Base-by-base conservation (phyloP, 2,113 vertebrate genomes). In the Chaenocephalus aceratus region DNA sequence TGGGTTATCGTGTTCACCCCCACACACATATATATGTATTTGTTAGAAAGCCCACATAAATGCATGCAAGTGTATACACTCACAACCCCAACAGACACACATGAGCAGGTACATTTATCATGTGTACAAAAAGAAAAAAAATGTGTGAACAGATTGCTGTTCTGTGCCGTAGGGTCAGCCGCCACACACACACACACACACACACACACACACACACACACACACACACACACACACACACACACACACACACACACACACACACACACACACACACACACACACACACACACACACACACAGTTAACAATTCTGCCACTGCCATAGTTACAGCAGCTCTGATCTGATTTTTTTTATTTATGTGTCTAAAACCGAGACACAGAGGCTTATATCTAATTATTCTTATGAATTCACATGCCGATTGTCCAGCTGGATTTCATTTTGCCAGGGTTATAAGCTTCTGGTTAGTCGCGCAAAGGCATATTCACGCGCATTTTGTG, bases 131-230 rank as follows among this genome's bases (percentile, higher is more conserved):
- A 26, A 21, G 21, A 21, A 21, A 21, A 21, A 21, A 21, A 21
- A 21, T 21, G 21, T 21, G 21, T 21, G 88, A 93, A 86, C 90
- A 91, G 88, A 92, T 91, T 91, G 82, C 51, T 60, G 64, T 48
- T 86, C 63, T 71, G 49, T 61, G 78, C 86, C 45, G 16, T 71
- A 72, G 81, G 90, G 91, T 92, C 87, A 90, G 63, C 72, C 82
- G 85, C 77, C 75, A 84, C 65, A 72, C 72, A 14, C 80, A 44
- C 77, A 83, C 4, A 15, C 45, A 68, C 48, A 58, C 59, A 65
- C 57, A 13, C 59, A 72, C 48, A 60, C 56, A 59, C 63, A 46
- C 53, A 46, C 61, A 36, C 36, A 66, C 51, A 70, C 57, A 18
- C 63, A 74, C 34, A 70, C 57, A 85, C 72, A 61, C 59, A 72